Evolutionary conservation across 2,113 vertebrate genomes (phyloP).

Genomic region (Menura novaehollandiae): DNA sequence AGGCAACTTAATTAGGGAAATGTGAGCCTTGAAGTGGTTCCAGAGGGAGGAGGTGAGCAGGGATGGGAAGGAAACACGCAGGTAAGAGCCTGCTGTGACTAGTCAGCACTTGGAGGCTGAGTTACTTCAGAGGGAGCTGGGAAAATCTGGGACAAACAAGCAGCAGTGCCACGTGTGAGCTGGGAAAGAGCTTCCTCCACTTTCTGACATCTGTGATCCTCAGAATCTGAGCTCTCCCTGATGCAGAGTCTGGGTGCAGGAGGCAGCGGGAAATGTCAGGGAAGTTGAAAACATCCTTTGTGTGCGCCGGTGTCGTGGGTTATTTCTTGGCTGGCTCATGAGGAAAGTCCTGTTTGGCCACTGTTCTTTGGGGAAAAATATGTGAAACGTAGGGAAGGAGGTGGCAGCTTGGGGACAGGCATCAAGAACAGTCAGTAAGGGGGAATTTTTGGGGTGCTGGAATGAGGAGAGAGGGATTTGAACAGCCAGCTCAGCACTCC

Average conservation of each 20-base stretch:
- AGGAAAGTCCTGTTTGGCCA: background rate
- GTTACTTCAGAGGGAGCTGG: background rate
- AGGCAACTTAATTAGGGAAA: background rate
- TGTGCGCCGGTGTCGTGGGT: background rate
- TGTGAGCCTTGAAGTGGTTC: background rate
- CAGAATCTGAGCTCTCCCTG: background rate
- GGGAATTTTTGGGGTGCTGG: background rate
- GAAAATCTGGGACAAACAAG: background rate
- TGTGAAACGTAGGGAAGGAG: background rate
- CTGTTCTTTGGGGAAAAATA: background rate
- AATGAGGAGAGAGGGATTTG: background rate
- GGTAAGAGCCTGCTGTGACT: background rate
- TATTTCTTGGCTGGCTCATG: background rate
- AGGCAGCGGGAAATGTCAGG: background rate
- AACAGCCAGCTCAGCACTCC: background rate
- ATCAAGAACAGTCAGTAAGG: background rate
- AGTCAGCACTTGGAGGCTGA: background rate
- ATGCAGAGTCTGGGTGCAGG: background rate
- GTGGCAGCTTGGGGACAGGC: background rate
- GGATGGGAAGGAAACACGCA: background rate
- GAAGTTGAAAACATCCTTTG: conserved; percentile 26
- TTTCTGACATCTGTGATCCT: background rate
- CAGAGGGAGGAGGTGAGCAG: background rate
- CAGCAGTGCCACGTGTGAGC: background rate
- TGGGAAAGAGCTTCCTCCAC: background rate